phyloP scores from a whole-genome alignment of 2,888 invertebrate genomes.

The Drosophila pullipes region DNA sequence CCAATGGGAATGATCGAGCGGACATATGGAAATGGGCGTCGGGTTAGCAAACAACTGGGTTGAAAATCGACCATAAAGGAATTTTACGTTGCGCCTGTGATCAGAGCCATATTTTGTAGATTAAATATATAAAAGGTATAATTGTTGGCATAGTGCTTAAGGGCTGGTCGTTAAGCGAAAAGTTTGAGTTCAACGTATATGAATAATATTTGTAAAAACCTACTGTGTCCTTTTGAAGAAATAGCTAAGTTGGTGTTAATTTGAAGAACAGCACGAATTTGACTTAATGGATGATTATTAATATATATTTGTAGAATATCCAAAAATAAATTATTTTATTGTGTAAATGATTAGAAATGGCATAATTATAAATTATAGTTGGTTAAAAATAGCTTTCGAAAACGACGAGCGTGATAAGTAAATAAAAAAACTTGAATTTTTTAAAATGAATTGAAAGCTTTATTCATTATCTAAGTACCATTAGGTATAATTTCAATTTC shows the following conservation, averaged over 20 bases:
- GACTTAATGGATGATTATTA: not conserved
- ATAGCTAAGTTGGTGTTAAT: not conserved
- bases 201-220: not conserved
- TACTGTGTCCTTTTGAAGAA: not conserved
- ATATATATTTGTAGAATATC: not conserved
- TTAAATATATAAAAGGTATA: slow-evolving; percentile 31
- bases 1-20: slow-evolving; percentile 56
- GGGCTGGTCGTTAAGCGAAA: slow-evolving; percentile 1
- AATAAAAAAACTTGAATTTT: not conserved
- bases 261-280: not conserved
- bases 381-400: not conserved
- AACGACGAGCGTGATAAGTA: not conserved
- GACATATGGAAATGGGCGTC: slow-evolving; percentile 24
- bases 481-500: not conserved
- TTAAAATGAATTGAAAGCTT: not conserved
- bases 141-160: slow-evolving; percentile 7
- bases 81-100: slow-evolving; percentile 34
- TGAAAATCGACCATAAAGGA: slow-evolving; percentile 34
- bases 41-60: slow-evolving; percentile 14
- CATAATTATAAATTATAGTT: not conserved
- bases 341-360: not conserved
- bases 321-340: not conserved
- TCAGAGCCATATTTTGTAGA: slow-evolving; percentile 45
- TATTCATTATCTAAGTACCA: not conserved
- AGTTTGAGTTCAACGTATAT: not conserved